phyloP scores from a whole-genome alignment of 1,140 invertebrate genomes.

The Drosophila prosaltans region DNA sequence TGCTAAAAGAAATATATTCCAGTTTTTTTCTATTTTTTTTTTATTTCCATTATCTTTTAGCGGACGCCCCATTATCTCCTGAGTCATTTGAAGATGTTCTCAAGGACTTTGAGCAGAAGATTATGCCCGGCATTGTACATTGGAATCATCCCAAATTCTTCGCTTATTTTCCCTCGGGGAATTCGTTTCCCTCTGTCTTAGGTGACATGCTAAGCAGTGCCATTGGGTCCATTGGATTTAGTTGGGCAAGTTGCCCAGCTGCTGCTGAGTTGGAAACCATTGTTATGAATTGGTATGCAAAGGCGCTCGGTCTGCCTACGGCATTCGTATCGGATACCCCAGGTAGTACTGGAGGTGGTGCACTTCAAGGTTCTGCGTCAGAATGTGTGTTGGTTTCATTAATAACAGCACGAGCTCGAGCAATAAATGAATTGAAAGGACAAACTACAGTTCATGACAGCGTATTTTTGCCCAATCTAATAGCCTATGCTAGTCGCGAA shows the following conservation, averaged over 20 bases:
- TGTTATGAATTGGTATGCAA: constrained; percentile 87
- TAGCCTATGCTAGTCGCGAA: constrained; percentile 91
- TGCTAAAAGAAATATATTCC: constrained; percentile 63
- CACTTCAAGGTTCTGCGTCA: constrained; percentile 91
- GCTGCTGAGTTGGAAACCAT: constrained; percentile 93
- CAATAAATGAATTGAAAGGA: constrained; percentile 87
- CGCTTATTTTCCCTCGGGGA: constrained; percentile 97
- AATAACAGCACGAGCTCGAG: constrained; percentile 90
- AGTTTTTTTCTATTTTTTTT: constrained; percentile 32
- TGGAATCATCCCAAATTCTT: constrained; percentile 99
- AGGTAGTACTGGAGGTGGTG: constrained; percentile 89
- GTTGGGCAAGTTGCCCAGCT: constrained; percentile 94
- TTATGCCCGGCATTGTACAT: constrained; percentile 97
- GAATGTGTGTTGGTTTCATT: constrained; percentile 94
- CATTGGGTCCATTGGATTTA: constrained; percentile 97
- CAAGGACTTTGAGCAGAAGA: constrained; percentile 93
- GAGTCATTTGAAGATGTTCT: constrained; percentile 95
- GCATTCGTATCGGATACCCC: constrained; percentile 85
- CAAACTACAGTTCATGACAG: constrained; percentile 85
- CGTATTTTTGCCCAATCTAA: constrained; percentile 91
- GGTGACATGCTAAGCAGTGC: constrained; percentile 96
- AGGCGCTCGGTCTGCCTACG: constrained; percentile 85
- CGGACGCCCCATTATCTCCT: constrained; percentile 89
- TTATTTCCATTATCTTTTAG: constrained; percentile 37
- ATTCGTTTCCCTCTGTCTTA: constrained; percentile 96